Base-by-base conservation (phyloP, 2,797 vertebrate genomes). In the Erpetoichthys calabaricus region DNA sequence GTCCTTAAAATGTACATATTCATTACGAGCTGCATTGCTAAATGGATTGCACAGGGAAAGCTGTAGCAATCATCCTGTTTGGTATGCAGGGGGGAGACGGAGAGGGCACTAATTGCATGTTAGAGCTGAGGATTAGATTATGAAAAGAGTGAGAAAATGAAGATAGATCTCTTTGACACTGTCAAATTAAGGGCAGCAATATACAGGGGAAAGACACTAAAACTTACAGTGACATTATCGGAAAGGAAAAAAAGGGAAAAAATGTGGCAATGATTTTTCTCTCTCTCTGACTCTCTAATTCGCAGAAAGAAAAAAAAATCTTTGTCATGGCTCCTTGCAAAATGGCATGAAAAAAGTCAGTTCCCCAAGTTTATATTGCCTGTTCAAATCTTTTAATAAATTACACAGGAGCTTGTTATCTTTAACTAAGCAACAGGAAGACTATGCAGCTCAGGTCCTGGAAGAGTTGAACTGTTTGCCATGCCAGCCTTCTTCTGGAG, bases 1-100 rank as follows among this genome's bases (percentile, higher is more conserved):
- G 91, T 91, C 86, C 84, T 86, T 88, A 83, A 82, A 88, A 94
- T 93, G 94, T 98, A 97, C 93, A 98, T 97, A 98, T 96, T 97
- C 92, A 98, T 98, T 97, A 98, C 70, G 70, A 76, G 78, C 72
- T 72, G 71, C 70, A 52, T 65, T 70, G 76, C 89, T 96, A 96
- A 98, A 95, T 87, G 91, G 90, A 96, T 92, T 86, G 91, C 92
- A 95, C 93, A 93, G 88, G 69, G 83, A 88, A 79, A 86, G 91
- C 91, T 89, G 89, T 89, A 91, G 85, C 89, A 87, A 88, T 91
- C 87, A 82, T 86, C 82, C 81, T 74, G 86, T 65, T 85, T 82
- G 82, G 78, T 86, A 84, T 82, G 80, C 83, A 63, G 81, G 68
- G 84, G 85, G 50, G 44, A 63, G 67, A 80, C 78, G 80, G 84